Conservation (phyloP, 2,888 invertebrate species). For the Melanchra persicariae region DNA sequence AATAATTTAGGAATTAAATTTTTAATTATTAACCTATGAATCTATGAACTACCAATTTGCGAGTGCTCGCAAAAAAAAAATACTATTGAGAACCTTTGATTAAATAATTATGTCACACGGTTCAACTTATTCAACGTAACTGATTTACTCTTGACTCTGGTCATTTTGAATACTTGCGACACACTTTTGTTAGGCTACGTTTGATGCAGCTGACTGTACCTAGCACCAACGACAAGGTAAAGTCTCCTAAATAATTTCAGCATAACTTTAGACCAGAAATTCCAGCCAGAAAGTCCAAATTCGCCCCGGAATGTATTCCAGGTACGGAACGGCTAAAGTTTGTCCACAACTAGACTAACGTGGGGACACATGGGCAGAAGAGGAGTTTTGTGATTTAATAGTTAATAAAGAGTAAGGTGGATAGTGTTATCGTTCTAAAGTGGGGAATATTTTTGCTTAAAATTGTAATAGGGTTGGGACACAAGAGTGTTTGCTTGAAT, state of each 20-base stretch:
- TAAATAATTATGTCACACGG: too few relatives aligned
- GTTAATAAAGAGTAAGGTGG: slow-evolving; percentile 36
- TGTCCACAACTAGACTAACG: slow-evolving; percentile 49
- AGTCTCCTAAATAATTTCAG: slow-evolving; percentile 36
- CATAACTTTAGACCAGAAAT: slow-evolving; percentile 57
- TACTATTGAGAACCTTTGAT: too few relatives aligned
- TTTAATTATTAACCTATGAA: too few relatives aligned
- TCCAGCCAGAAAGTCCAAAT: slow-evolving; percentile 62
- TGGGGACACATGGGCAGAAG: slow-evolving; percentile 6
- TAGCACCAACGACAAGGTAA: slow-evolving; percentile 11
- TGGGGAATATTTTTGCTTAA: slow-evolving; percentile 6
- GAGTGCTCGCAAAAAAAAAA: too few relatives aligned
- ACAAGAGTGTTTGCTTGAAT: neutral
- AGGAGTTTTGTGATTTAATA: slow-evolving; percentile 57
- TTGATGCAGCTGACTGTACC: slow-evolving; percentile 2
- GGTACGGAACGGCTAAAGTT: slow-evolving; percentile 66
- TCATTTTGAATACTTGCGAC: too few relatives aligned
- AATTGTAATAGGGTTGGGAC: neutral
- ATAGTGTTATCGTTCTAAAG: slow-evolving; percentile 7
- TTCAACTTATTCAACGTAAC: too few relatives aligned
- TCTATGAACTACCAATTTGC: too few relatives aligned
- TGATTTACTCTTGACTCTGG: too few relatives aligned
- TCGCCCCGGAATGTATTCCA: slow-evolving; percentile 71
- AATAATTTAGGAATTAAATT: too few relatives aligned
- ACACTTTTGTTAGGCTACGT: too few relatives aligned